Evolutionary conservation across 2,888 invertebrate genomes (phyloP).

Genomic region (Psylliodes chrysocephalus): DNA sequence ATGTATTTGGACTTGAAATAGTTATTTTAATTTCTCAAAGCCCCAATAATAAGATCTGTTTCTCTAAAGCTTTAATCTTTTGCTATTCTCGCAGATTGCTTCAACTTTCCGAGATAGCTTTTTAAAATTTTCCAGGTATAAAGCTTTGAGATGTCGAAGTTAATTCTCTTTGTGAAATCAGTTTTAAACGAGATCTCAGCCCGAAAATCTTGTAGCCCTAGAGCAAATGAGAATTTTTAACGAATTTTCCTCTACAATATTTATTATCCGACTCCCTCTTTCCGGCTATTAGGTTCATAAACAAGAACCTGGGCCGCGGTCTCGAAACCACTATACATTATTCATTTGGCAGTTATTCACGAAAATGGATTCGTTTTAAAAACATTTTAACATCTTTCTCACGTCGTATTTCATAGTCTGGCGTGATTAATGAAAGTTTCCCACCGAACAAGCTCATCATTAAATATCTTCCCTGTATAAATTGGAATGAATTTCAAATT

Average conservation of each 20-base stretch:
- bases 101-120: no score
- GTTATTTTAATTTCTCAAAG: no score
- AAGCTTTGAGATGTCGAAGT: background rate
- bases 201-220: conserved; percentile 3
- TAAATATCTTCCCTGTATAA: background rate
- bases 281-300: conserved; percentile 22
- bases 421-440: background rate
- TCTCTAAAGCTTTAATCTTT: no score
- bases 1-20: no score
- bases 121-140: background rate
- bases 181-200: conserved; percentile 3
- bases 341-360: conserved; percentile 20
- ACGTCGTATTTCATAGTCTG: conserved; percentile 1
- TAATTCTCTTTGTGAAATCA: background rate
- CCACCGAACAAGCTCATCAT: background rate
- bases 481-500: background rate
- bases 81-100: no score
- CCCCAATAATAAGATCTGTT: no score
- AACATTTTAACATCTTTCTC: conserved; percentile 10
- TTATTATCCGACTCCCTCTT: conserved; percentile 13
- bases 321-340: conserved; percentile 16
- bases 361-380: conserved; percentile 15
- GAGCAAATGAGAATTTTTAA: conserved; percentile 24
- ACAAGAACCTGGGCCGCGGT: conserved; percentile 13
- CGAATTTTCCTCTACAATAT: conserved; percentile 16